These are phyloP conservation scores for Drosophila ercepeae DNA, from an alignment of 1,140 invertebrate species.

Conservation along the genomic window DNA sequence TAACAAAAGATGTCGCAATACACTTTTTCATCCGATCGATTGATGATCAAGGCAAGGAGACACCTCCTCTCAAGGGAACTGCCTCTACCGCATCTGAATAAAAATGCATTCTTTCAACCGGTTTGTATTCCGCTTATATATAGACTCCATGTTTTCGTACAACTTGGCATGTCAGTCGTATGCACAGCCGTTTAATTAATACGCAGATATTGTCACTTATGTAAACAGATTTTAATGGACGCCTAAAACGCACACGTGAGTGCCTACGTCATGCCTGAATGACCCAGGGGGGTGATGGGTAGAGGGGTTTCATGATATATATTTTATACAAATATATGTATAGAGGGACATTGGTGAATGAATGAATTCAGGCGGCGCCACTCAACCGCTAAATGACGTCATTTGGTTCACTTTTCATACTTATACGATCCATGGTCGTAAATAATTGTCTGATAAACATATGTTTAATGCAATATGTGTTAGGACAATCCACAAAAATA, in stretches of 20 bases:
- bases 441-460: constrained; percentile 39
- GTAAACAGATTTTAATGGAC: constrained; percentile 57
- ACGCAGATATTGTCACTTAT: constrained; percentile 71
- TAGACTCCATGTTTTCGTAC: constrained; percentile 11
- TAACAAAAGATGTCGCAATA: constrained; percentile 18
- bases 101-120: constrained; percentile 21
- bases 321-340: background rate
- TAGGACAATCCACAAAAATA: constrained; percentile 5
- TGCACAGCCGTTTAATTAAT: constrained; percentile 63
- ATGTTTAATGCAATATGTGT: constrained; percentile 30
- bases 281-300: background rate
- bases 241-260: constrained; percentile 18
- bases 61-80: constrained; percentile 18
- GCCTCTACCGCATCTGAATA: background rate
- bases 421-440: constrained; percentile 16
- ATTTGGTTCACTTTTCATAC: constrained; percentile 18
- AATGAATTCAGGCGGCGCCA: constrained; percentile 44
- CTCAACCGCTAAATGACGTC: constrained; percentile 64
- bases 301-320: constrained; percentile 19
- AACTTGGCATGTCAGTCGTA: constrained; percentile 22
- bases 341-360: constrained; percentile 15
- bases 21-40: constrained; percentile 12
- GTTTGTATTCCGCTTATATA: constrained; percentile 12
- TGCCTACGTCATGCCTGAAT: constrained; percentile 44
- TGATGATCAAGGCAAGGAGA: constrained; percentile 17